Conservation (phyloP, 2,113 vertebrate genomes). For the Pelecanus crispus region DNA sequence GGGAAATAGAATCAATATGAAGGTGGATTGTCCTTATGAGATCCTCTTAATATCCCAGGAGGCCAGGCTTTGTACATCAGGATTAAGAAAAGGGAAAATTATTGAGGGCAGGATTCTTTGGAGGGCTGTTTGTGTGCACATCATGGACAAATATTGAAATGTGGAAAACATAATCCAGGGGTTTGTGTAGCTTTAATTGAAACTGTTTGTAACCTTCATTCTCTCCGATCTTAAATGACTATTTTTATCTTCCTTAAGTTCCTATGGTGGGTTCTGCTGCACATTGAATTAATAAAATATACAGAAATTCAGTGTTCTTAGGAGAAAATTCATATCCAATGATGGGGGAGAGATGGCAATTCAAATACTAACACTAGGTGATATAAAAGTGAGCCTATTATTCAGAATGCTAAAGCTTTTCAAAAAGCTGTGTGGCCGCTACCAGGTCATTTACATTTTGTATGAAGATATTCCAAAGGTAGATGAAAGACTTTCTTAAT, state of each 20-base stretch:
- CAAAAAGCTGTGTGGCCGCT: background rate
- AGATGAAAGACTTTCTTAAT: background rate
- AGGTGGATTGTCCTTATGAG: constrained; percentile 39
- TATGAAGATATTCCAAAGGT: background rate
- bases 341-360: background rate
- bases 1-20: background rate
- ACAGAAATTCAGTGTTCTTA: background rate
- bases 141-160: background rate
- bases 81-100: constrained; percentile 1
- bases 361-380: background rate
- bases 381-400: background rate
- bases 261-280: background rate
- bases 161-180: background rate
- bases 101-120: background rate
- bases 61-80: background rate
- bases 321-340: background rate
- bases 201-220: constrained; percentile 32
- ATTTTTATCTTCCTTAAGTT: background rate
- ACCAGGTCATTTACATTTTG: background rate
- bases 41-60: constrained; percentile 11
- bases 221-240: background rate
- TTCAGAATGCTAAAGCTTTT: background rate
- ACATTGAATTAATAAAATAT: background rate
- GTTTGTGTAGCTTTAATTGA: constrained; percentile 23
- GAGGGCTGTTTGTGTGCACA: constrained; percentile 2